Evolutionary conservation across 2,113 vertebrate species (phyloP).

Genomic region (Callospermophilus lateralis): DNA sequence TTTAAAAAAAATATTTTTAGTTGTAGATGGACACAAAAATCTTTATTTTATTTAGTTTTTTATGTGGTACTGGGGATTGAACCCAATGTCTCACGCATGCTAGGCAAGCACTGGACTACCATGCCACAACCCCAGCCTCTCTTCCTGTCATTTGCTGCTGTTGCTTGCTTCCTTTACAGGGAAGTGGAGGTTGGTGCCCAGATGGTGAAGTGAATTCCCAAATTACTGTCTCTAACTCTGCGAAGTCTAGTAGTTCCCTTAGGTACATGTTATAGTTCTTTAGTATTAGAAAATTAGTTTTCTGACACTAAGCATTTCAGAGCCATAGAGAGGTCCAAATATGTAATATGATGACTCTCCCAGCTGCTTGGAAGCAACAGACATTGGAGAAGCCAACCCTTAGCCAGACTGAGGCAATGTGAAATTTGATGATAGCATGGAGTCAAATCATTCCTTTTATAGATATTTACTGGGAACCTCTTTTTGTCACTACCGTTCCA

Average conservation of each 20-base stretch:
- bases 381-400: not conserved
- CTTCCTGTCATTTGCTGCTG: not conserved
- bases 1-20: no score
- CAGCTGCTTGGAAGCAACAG: not conserved
- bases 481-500: not conserved
- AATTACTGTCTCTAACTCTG: not conserved
- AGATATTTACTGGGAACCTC: not conserved
- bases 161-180: not conserved
- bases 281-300: not conserved
- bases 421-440: not conserved
- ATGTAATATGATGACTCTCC: not conserved
- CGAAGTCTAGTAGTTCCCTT: not conserved
- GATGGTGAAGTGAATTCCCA: not conserved
- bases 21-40: no score
- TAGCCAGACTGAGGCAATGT: not conserved
- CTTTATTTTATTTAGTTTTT: no score
- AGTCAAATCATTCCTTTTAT: not conserved
- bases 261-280: not conserved
- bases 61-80: no score
- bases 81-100: no score
- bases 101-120: no score
- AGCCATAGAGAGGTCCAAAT: not conserved
- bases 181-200: not conserved
- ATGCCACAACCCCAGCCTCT: no score
- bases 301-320: not conserved